Evolutionary conservation across 2,888 invertebrate species (phyloP).

Genomic region (Hesperia comma): DNA sequence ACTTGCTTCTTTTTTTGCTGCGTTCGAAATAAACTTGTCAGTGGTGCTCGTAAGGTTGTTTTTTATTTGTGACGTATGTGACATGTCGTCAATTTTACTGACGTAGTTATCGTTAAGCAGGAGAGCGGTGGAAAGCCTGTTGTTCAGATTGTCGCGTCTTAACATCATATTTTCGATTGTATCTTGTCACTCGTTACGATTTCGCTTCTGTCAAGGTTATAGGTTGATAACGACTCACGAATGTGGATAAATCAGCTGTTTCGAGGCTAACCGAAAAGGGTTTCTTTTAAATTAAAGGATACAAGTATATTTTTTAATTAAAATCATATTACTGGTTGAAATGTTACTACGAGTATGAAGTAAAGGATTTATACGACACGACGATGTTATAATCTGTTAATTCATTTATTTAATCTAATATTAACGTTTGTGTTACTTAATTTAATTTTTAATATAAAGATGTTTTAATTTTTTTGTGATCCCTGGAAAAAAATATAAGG

Average conservation of each 20-base stretch:
- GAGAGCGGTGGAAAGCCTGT: conserved; percentile 33
- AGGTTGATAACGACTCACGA: conserved; percentile 7
- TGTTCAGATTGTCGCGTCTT: conserved; percentile 41
- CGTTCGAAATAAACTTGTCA: neutral
- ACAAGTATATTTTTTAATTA: too few relatives aligned
- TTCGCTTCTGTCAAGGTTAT: conserved; percentile 1
- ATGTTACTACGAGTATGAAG: too few relatives aligned
- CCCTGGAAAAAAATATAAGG: too few relatives aligned
- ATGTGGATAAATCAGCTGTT: neutral
- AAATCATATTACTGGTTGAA: too few relatives aligned
- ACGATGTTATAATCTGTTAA: too few relatives aligned
- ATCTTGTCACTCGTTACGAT: conserved; percentile 26
- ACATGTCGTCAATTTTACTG: conserved; percentile 41
- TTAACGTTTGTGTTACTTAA: too few relatives aligned
- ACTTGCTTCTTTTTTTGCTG: conserved; percentile 8
- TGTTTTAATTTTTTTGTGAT: too few relatives aligned
- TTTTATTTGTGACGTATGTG: conserved; percentile 11
- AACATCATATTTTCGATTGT: conserved; percentile 36
- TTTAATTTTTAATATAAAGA: too few relatives aligned
- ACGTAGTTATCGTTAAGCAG: conserved; percentile 44
- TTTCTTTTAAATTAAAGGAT: too few relatives aligned
- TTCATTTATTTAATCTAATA: too few relatives aligned
- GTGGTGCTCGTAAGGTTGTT: neutral
- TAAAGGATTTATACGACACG: too few relatives aligned
- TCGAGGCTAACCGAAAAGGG: neutral